Percentiles rank a stretch among this genome's conserved stretches.
These are phyloP conservation scores for Chelon labrosus DNA, from an alignment of 2,797 vertebrate genomes.

Conservation along the genomic window DNA sequence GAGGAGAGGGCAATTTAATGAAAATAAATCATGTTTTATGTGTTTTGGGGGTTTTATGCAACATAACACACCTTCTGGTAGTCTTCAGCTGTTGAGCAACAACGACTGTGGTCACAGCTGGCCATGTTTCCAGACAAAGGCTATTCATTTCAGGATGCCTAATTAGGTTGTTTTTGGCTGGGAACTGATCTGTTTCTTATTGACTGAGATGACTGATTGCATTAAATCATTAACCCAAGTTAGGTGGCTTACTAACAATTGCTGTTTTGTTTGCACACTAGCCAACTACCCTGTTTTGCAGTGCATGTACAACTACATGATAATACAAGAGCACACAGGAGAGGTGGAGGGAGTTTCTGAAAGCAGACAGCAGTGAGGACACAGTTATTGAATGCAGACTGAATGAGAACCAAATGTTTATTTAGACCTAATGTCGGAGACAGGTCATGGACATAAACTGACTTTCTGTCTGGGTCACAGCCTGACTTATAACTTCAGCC, in stretches of 20 bases:
- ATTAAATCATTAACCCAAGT: neutral
- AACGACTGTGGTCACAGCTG: constrained; percentile 43
- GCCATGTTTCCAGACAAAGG: constrained; percentile 37
- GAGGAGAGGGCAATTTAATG: constrained; percentile 26
- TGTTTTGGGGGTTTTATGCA: constrained; percentile 8
- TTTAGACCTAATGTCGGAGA: constrained; percentile 4
- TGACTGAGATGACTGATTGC: constrained; percentile 25
- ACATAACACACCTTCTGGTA: constrained; percentile 21
- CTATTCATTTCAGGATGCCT: constrained; percentile 8
- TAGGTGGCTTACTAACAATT: constrained; percentile 5
- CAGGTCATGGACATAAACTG: neutral
- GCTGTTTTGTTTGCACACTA: neutral
- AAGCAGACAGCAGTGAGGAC: constrained; percentile 3
- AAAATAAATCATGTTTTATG: constrained; percentile 45
- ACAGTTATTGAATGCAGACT: neutral
- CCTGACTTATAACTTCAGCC: neutral
- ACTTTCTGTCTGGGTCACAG: neutral
- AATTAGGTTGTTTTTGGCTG: constrained; percentile 29
- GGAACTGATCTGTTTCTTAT: constrained; percentile 3
- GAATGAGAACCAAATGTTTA: neutral
- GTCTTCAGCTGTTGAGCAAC: constrained; percentile 32
- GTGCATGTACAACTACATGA: neutral
- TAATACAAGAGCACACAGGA: neutral
- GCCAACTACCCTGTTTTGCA: neutral
- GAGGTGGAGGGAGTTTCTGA: constrained; percentile 1